These are phyloP conservation scores for Idaea dimidiata DNA, from an alignment of 2,888 invertebrate genomes.

Conservation along the genomic window DNA sequence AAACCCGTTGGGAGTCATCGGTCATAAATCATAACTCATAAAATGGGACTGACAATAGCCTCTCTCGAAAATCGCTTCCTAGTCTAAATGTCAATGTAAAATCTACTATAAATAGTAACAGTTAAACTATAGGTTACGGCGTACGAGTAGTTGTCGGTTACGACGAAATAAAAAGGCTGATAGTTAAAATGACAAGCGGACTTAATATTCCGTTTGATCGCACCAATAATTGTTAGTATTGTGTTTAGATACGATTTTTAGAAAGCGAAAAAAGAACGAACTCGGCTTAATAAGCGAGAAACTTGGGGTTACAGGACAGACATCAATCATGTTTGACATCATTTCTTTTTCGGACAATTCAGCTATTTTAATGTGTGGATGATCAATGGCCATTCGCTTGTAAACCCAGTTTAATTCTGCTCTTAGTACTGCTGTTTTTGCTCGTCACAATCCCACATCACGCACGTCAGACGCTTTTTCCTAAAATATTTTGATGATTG, in stretches of 20 bases:
- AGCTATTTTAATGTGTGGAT: conserved; percentile 57
- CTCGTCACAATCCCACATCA: conserved; percentile 28
- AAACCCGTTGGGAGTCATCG: conserved; percentile 79
- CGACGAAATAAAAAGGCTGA: conserved; percentile 54
- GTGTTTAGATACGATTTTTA: conserved; percentile 71
- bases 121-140: conserved; percentile 33
- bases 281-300: conserved; percentile 51
- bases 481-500: conserved; percentile 39
- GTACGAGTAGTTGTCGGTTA: conserved; percentile 26
- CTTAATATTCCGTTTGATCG: conserved; percentile 80
- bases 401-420: conserved; percentile 39
- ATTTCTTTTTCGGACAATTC: conserved; percentile 60
- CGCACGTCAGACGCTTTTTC: conserved; percentile 31
- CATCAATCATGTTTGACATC: conserved; percentile 68
- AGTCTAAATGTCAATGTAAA: conserved; percentile 37
- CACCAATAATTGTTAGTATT: conserved; percentile 76
- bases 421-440: conserved; percentile 44
- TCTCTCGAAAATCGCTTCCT: conserved; percentile 68
- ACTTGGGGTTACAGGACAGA: conserved; percentile 57
- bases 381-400: conserved; percentile 59
- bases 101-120: conserved; percentile 24
- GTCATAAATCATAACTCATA: conserved; percentile 81
- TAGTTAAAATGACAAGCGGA: conserved; percentile 79
- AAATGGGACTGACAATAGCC: conserved; percentile 77
- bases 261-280: conserved; percentile 61